phyloP scores from a whole-genome alignment of 2,797 vertebrate genomes.

The Podarcis lilfordi region DNA sequence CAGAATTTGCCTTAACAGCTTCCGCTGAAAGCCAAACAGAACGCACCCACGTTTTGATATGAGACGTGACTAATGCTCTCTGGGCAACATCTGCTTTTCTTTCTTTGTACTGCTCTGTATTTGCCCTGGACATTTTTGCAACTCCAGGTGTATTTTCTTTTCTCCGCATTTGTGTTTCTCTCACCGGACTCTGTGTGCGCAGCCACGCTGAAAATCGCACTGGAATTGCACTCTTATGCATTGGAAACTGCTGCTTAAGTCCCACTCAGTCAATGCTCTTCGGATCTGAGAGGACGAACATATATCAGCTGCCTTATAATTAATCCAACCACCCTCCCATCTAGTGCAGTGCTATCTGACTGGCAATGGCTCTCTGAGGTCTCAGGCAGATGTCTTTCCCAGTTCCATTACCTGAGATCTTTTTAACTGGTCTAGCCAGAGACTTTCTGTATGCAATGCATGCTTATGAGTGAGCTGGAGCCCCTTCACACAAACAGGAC shows the following conservation, averaged over 20 bases:
- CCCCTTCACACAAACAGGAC: too few species aligned
- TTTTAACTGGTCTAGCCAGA: too few species aligned
- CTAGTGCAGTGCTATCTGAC: not conserved
- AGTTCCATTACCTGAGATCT: too few species aligned
- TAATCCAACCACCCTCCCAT: not conserved
- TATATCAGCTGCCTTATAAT: not conserved
- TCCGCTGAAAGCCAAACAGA: not conserved
- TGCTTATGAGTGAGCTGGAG: too few species aligned
- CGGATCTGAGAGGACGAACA: not conserved
- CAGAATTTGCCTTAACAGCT: not conserved
- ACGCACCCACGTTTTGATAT: not conserved
- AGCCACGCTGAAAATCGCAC: not conserved
- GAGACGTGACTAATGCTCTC: not conserved
- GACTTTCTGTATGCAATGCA: too few species aligned
- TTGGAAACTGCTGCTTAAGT: not conserved
- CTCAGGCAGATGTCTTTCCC: too few species aligned
- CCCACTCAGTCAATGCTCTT: not conserved
- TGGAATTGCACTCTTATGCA: not conserved
- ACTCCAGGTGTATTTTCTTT: not conserved
- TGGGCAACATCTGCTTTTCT: constrained; percentile 29
- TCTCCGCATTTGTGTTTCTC: not conserved
- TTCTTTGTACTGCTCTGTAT: not conserved
- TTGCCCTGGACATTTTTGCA: constrained; percentile 25
- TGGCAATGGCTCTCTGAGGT: too few species aligned
- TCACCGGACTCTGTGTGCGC: not conserved